Percentiles rank a stretch among this genome's conserved stretches.
These are phyloP conservation scores for Leiothrix lutea DNA, from an alignment of 2,113 vertebrate species.

Conservation along the genomic window DNA sequence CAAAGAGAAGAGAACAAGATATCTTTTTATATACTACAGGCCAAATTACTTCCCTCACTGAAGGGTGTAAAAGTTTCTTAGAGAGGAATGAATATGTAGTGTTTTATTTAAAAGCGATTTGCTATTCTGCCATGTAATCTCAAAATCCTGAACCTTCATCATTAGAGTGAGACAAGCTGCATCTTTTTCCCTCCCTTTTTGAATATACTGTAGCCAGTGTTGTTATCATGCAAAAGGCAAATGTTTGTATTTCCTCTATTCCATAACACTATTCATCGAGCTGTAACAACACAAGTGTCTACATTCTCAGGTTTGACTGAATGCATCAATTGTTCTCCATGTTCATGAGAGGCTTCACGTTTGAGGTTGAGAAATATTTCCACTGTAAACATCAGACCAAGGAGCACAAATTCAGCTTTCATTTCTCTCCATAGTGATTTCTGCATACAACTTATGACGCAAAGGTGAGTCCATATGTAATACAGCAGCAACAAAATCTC, in stretches of 20 bases:
- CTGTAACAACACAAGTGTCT: constrained; percentile 8
- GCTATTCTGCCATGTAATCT: neutral
- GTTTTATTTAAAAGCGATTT: neutral
- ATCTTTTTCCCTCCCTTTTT: neutral
- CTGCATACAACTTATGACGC: neutral
- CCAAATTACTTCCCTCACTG: neutral
- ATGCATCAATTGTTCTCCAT: constrained; percentile 28
- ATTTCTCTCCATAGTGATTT: constrained; percentile 48
- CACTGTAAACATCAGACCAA: constrained; percentile 38
- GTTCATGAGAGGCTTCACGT: neutral
- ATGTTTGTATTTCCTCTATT: neutral
- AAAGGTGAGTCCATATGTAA: neutral
- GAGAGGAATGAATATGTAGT: neutral
- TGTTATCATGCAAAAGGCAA: neutral
- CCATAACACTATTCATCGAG: neutral
- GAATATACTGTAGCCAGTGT: neutral
- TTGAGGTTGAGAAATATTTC: constrained; percentile 53
- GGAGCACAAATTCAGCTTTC: constrained; percentile 8
- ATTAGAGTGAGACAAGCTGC: neutral
- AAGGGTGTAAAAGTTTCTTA: neutral
- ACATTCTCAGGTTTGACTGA: neutral
- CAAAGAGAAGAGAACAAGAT: neutral
- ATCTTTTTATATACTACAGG: neutral
- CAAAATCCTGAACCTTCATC: neutral
- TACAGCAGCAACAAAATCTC: neutral